Base-by-base conservation (phyloP, 2,888 invertebrate species). In the Acrobasis suavella region DNA sequence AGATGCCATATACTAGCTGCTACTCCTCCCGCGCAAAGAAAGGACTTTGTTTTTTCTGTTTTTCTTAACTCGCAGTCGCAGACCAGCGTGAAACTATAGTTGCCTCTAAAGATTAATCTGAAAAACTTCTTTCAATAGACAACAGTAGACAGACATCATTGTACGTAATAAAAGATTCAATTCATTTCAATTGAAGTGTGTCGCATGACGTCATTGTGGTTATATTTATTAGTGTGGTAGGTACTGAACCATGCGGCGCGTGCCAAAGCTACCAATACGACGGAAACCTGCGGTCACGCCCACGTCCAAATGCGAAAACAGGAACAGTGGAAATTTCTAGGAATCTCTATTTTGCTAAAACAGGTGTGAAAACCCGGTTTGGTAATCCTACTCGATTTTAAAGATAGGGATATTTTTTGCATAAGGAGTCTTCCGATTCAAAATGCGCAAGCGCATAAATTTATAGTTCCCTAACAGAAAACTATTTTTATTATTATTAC, bases 181-280 rank as follows among this genome's bases (percentile, higher is more conserved):
- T 62, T 50, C 49, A 63, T 63, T 62, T 52, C 62, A 64, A 64
- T 65, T 65, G 63, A 58, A 66, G 12, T 32, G 32, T 6, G 5
- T 32, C 32, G 14, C 17, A 39, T 69, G 76, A 74, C 76, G 78
- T 69, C 69, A 70, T 64, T 73, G 72, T 65, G 73, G 74, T 77
- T 74, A 67, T 56, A 64, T 71, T 66, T 56, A 64, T 71, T 65
- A 66, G 64, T 66, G 66, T 70, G 59, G 65, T 38, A 39, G 50
- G 56, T n/a, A 58, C 52, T 62, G 56, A 56, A 22, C 38, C 17
- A 16, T 32, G 32, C 37, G 52, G 42, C 72, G 74, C 76, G 75
- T 78, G 76, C 76, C 72, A 62, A 64, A 69, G 63, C 67, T 79
- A 14, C 71, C 67, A 75, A 77, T 74, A 67, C 72, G 71, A 62